Percentiles rank a stretch among this genome's conserved stretches.
Evolutionary conservation across 2,888 invertebrate species (phyloP).

Genomic region (Heliconius ethilla): DNA sequence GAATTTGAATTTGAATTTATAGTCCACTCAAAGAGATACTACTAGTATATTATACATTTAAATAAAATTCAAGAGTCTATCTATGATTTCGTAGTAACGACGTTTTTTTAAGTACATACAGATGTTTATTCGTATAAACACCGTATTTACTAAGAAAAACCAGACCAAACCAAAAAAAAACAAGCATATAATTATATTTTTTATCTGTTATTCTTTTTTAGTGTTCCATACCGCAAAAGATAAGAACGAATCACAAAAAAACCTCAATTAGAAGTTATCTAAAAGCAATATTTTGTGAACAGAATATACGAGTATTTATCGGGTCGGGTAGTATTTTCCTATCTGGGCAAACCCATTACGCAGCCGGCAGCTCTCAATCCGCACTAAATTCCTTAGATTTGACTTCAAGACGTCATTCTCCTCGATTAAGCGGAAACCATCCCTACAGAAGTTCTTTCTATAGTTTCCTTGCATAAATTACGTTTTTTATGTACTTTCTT

Average conservation of each 20-base stretch:
- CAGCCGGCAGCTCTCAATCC: constrained; percentile 3
- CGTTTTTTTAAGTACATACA: too few relatives aligned
- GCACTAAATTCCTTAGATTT: constrained; percentile 14
- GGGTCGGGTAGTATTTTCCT: background rate
- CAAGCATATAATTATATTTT: too few relatives aligned
- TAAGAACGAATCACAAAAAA: background rate
- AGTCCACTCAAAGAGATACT: too few relatives aligned
- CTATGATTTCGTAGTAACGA: too few relatives aligned
- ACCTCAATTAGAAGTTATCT: background rate
- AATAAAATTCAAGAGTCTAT: too few relatives aligned
- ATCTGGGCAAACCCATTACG: constrained; percentile 9
- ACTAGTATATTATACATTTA: too few relatives aligned
- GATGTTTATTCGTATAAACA: too few relatives aligned
- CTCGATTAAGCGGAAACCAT: constrained; percentile 2
- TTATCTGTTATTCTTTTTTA: background rate
- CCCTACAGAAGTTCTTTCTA: background rate
- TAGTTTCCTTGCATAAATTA: constrained; percentile 4
- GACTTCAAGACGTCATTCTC: constrained; percentile 5
- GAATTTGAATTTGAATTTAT: too few relatives aligned
- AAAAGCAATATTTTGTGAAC: background rate
- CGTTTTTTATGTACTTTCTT: background rate
- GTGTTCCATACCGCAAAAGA: too few relatives aligned
- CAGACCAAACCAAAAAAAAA: too few relatives aligned
- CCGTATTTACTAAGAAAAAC: too few relatives aligned
- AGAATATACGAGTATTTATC: background rate